Evolutionary conservation across 2,888 invertebrate species (phyloP).

Genomic region (Priocnemis perturbator): DNA sequence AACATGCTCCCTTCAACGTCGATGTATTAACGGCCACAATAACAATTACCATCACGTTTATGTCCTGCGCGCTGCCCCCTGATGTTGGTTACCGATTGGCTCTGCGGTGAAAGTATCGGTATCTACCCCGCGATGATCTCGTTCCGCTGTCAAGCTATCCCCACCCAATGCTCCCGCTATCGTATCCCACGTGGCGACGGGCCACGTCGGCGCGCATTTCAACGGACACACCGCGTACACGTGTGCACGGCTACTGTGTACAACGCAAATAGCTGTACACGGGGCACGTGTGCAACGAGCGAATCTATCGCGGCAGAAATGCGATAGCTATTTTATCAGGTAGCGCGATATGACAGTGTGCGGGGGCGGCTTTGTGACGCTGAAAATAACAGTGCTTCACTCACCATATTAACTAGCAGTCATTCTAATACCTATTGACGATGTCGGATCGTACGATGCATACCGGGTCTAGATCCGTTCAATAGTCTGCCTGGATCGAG

Average conservation of each 20-base stretch:
- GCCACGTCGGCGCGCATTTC: neutral
- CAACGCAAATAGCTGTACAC: too few relatives aligned
- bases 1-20: constrained; percentile 29
- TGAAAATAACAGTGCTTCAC: too few relatives aligned
- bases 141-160: constrained; percentile 7
- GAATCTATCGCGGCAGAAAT: too few relatives aligned
- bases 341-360: too few relatives aligned
- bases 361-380: too few relatives aligned
- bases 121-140: constrained; percentile 5
- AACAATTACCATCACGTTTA: constrained; percentile 61
- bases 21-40: constrained; percentile 56
- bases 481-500: too few relatives aligned
- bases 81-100: constrained; percentile 35
- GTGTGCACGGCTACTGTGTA: neutral
- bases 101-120: constrained; percentile 36
- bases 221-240: neutral
- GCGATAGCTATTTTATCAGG: too few relatives aligned
- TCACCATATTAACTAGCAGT: too few relatives aligned
- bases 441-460: too few relatives aligned
- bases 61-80: constrained; percentile 42
- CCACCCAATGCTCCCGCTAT: neutral
- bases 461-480: too few relatives aligned
- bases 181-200: neutral
- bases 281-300: too few relatives aligned
- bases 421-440: too few relatives aligned